Base-by-base conservation (phyloP, 2,888 invertebrate genomes). In the Tipula helvola region DNA sequence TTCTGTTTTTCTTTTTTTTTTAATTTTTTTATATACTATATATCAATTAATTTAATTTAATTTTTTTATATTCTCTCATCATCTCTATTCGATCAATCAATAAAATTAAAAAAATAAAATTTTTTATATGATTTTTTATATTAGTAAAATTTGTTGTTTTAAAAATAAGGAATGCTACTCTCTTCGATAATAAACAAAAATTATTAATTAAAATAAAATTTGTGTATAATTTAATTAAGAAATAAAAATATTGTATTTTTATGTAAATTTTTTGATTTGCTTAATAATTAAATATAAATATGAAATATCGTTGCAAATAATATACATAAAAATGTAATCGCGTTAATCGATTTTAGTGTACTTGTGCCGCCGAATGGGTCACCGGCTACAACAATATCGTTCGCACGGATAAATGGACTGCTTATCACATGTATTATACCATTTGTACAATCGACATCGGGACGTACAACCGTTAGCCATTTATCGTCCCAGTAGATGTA, bases 391-490 rank as follows among this genome's bases (percentile, higher is more conserved):
- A 71, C 10, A 71, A 71, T 28, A 71, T 71, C 71, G 28, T 71
- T 71, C 12, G 71, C 28, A 28, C 71, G 71, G 10, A 97, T 92
- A 90, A 98, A 95, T 5, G 98, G 97, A 88, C 94, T 94, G 90
- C 98, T 97, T 90, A 98, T 97, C 88, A 98, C 97, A 91, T 98
- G 98, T 89, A 98, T 98, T 89, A 97, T 96, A 86, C 98, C 98
- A 90, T 98, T 98, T 91, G 97, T 98, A 91, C 98, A 98, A 90
- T 97, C 96, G 4, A 99, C 97, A 91, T 99, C 97, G 36, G 98
- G 96, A 88, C 98, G 95, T 91, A 95, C 95, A 86, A 98, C 96
- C 89, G 95, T 95, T 89, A 97, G 96, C 93, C 94, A 94, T 90
- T 95, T 94, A 88, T 95, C 95, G 89, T 96, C 95, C 97, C 97